These are phyloP conservation scores for Labrus mixtus DNA, from an alignment of 2,113 vertebrate species.

Conservation along the genomic window DNA sequence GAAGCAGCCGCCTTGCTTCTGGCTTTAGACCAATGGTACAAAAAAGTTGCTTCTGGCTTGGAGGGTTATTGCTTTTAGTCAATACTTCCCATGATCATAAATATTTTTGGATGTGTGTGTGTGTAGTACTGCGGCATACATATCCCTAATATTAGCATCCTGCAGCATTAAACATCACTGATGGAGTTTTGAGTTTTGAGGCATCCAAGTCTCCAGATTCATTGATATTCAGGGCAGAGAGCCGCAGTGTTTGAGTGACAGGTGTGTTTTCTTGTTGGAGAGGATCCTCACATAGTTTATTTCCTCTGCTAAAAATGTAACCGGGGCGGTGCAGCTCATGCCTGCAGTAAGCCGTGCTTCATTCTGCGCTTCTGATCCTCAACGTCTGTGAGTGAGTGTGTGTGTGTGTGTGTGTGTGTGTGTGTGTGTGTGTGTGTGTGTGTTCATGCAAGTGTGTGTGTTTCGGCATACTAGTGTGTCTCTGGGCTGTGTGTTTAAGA, in stretches of 20 bases:
- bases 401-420: constrained; percentile 18
- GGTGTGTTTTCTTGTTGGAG: constrained; percentile 75
- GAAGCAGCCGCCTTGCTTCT: constrained; percentile 25
- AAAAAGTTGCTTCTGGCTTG: constrained; percentile 13
- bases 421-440: neutral
- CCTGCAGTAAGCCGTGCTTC: constrained; percentile 75
- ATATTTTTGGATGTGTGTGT: constrained; percentile 28
- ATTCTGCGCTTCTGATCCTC: constrained; percentile 77
- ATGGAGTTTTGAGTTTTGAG: constrained; percentile 40
- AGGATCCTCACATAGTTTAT: constrained; percentile 71
- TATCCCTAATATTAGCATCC: constrained; percentile 40
- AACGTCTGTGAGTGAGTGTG: constrained; percentile 30
- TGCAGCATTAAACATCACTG: constrained; percentile 36
- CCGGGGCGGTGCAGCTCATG: constrained; percentile 70
- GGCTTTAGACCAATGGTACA: constrained; percentile 3
- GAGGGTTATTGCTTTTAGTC: constrained; percentile 36
- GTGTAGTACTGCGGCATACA: constrained; percentile 2
- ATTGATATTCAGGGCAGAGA: constrained; percentile 71
- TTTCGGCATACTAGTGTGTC: constrained; percentile 23
- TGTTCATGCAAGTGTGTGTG: neutral
- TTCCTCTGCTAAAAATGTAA: constrained; percentile 79
- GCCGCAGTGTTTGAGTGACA: constrained; percentile 75
- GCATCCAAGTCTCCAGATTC: constrained; percentile 48
- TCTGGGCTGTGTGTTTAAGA: constrained; percentile 70
- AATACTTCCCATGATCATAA: constrained; percentile 28